Evolutionary conservation across 2,888 invertebrate species (phyloP).

Genomic region (Cantharis flavilabris): DNA sequence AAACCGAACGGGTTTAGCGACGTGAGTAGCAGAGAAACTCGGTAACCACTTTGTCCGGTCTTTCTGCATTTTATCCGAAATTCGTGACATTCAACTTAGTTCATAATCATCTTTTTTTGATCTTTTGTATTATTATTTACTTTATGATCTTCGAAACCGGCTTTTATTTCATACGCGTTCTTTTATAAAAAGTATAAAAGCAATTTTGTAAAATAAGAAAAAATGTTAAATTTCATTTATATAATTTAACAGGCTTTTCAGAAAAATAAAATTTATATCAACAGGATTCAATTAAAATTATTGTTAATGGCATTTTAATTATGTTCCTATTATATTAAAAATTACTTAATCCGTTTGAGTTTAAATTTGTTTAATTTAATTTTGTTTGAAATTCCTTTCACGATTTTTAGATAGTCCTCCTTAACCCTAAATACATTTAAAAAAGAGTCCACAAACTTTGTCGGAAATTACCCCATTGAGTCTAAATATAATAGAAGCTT

Average conservation of each 20-base stretch:
- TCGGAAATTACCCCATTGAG: conserved; percentile 39
- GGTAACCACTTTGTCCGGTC: conserved; percentile 26
- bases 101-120: conserved; percentile 21
- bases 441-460: conserved; percentile 33
- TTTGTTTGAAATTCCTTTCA: conserved; percentile 30
- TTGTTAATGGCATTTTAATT: not conserved
- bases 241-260: too few relatives aligned
- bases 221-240: not conserved
- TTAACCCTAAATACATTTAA: conserved; percentile 30
- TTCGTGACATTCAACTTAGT: conserved; percentile 22
- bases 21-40: conserved; percentile 11
- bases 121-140: conserved; percentile 20
- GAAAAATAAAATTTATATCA: not conserved
- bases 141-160: conserved; percentile 8
- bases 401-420: conserved; percentile 34
- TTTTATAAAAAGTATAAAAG: not conserved
- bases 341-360: not conserved
- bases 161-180: conserved; percentile 9
- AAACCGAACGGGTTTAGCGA: conserved; percentile 22
- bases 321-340: not conserved
- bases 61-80: conserved; percentile 24
- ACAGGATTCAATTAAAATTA: not conserved
- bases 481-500: conserved; percentile 35
- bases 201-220: not conserved
- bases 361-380: conserved; percentile 33